phyloP scores from a whole-genome alignment of 2,797 vertebrate species.

The Thaleichthys pacificus region DNA sequence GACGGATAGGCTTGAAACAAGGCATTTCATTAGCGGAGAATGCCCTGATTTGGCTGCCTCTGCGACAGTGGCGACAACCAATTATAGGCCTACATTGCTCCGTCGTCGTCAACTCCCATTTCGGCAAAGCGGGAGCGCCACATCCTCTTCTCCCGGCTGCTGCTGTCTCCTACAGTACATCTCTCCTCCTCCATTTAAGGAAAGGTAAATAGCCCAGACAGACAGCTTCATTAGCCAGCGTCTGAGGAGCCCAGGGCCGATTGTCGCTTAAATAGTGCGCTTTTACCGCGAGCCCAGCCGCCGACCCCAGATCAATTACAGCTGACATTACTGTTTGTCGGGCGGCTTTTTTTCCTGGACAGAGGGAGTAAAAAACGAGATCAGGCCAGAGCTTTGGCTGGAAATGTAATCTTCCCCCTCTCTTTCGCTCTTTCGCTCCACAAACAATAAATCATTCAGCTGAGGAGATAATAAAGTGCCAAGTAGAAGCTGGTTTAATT shows the following conservation, averaged over 20 bases:
- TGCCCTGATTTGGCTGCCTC: conserved; percentile 68
- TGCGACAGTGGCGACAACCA: conserved; percentile 60
- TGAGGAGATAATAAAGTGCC: conserved; percentile 88
- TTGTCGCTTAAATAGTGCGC: conserved; percentile 85
- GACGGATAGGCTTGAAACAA: conserved; percentile 84
- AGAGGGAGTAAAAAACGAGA: conserved; percentile 68
- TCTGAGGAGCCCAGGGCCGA: conserved; percentile 80
- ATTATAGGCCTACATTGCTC: conserved; percentile 78
- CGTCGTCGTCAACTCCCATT: conserved; percentile 80
- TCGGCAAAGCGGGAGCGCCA: conserved; percentile 60
- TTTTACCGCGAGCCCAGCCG: conserved; percentile 80
- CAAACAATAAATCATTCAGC: conserved; percentile 90
- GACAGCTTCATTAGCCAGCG: conserved; percentile 85
- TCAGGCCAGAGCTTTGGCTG: conserved; percentile 72
- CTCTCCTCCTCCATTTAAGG: conserved; percentile 81
- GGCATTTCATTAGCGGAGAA: conserved; percentile 84
- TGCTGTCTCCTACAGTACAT: conserved; percentile 80
- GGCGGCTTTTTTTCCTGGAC: conserved; percentile 74
- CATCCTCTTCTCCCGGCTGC: conserved; percentile 42
- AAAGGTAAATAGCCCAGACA: conserved; percentile 85
- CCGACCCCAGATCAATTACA: conserved; percentile 80
- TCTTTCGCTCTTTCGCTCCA: conserved; percentile 79
- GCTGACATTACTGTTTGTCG: conserved; percentile 82
- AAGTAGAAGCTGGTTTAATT: conserved; percentile 86
- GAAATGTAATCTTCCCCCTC: conserved; percentile 86